These are phyloP conservation scores for Lithobius niger DNA, from an alignment of 1,140 invertebrate genomes.

Conservation along the genomic window DNA sequence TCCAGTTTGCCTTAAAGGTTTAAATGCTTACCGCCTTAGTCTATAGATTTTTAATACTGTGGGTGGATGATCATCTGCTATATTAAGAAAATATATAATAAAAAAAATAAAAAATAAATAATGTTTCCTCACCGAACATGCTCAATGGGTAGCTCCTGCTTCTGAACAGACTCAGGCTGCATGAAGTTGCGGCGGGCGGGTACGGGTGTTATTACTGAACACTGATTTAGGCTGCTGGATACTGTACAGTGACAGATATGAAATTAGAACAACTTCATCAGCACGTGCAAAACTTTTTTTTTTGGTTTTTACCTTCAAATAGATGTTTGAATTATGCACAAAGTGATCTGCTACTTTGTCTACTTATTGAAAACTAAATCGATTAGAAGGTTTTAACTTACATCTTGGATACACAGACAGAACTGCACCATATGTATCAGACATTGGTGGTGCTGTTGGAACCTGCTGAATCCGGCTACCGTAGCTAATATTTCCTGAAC, in stretches of 20 bases:
- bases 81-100: neutral
- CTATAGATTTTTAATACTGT: too few relatives aligned
- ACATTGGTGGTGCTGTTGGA: slow-evolving; percentile 1
- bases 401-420: neutral
- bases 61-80: too few relatives aligned
- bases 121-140: neutral
- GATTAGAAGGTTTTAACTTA: neutral
- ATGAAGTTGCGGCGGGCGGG: neutral
- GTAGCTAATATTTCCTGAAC: neutral
- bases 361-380: neutral
- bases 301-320: too few relatives aligned
- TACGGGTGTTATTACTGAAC: too few relatives aligned
- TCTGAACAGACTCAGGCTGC: neutral
- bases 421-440: neutral
- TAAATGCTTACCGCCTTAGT: too few relatives aligned
- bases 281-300: too few relatives aligned
- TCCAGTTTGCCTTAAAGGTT: too few relatives aligned
- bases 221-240: neutral
- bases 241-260: neutral
- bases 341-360: neutral
- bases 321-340: too few relatives aligned
- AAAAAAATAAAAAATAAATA: neutral
- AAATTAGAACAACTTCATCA: too few relatives aligned
- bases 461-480: slow-evolving; percentile 1
- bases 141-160: neutral